A percentile compares a stretch with the other conserved stretches of the same genome.
phyloP scores from a whole-genome alignment of 1,140 invertebrate species.

The Antheraea pernyi region DNA sequence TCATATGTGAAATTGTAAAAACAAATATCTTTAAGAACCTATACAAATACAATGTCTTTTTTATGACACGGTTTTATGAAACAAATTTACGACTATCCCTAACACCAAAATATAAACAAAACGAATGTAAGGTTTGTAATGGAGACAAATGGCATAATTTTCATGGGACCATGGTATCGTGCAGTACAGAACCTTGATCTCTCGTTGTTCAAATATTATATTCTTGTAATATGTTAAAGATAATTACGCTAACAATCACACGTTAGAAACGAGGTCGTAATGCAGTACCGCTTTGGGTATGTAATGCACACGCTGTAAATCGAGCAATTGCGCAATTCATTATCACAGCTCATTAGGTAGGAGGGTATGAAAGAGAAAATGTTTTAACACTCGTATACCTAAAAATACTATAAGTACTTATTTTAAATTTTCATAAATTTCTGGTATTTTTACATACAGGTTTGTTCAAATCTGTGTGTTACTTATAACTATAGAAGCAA shows the following conservation, averaged over 20 bases:
- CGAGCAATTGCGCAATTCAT: conserved; percentile 36
- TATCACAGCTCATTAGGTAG: conserved; percentile 15
- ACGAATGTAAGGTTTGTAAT: not conserved
- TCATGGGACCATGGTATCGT: conserved; percentile 22
- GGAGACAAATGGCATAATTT: not conserved
- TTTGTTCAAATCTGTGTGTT: too few species aligned
- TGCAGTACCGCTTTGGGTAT: conserved; percentile 36
- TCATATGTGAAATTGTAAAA: too few species aligned
- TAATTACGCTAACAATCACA: conserved; percentile 70
- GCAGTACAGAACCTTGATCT: conserved; percentile 42
- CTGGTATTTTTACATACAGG: too few species aligned
- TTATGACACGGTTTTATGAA: too few species aligned
- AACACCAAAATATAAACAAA: not conserved
- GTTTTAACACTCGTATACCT: too few species aligned
- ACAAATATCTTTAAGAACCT: too few species aligned
- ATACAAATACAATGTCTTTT: too few species aligned
- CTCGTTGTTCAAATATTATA: conserved; percentile 38
- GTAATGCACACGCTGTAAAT: conserved; percentile 32
- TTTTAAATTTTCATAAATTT: too few species aligned
- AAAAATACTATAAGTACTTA: too few species aligned
- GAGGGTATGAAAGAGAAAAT: not conserved
- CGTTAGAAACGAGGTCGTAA: conserved; percentile 49
- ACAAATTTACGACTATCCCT: too few species aligned
- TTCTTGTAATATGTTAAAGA: conserved; percentile 29
- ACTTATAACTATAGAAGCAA: too few species aligned